Conservation (phyloP, 30 jellyfish, hydroid and myxozoan species). For the Aurelia coerulea region DNA sequence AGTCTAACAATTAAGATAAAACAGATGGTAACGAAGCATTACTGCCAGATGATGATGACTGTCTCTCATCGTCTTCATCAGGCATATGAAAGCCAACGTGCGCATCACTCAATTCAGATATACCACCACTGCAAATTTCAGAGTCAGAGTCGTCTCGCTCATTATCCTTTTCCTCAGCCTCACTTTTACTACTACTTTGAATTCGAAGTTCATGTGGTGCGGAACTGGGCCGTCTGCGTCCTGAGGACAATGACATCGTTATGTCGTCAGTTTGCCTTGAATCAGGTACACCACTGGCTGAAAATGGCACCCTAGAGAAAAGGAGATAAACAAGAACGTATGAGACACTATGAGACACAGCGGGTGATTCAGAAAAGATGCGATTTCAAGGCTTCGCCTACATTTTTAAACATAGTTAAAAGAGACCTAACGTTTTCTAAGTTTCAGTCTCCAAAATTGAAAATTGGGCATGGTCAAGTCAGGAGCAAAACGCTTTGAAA, state of each 20-base stretch:
- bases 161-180: neutral
- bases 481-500: too few relatives aligned
- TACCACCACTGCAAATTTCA: slow-evolving; percentile 49
- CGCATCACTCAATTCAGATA: slow-evolving; percentile 62
- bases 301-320: slow-evolving; percentile 53
- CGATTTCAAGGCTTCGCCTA: too few relatives aligned
- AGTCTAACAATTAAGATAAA: neutral
- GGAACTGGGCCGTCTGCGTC: slow-evolving; percentile 39
- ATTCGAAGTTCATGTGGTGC: slow-evolving; percentile 62
- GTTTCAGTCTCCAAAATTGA: too few relatives aligned
- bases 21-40: neutral
- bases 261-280: slow-evolving; percentile 51
- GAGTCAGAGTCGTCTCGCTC: slow-evolving; percentile 21
- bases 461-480: too few relatives aligned
- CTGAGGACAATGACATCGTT: neutral
- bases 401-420: too few relatives aligned
- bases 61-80: slow-evolving; percentile 27
- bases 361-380: neutral
- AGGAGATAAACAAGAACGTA: neutral
- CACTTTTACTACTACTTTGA: neutral
- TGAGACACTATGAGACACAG: neutral
- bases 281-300: slow-evolving; percentile 62
- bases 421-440: too few relatives aligned
- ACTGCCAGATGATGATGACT: neutral
- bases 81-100: slow-evolving; percentile 35